These are phyloP conservation scores for Monodelphis domestica DNA, from an alignment of 2,797 vertebrate species.

Conservation along the genomic window DNA sequence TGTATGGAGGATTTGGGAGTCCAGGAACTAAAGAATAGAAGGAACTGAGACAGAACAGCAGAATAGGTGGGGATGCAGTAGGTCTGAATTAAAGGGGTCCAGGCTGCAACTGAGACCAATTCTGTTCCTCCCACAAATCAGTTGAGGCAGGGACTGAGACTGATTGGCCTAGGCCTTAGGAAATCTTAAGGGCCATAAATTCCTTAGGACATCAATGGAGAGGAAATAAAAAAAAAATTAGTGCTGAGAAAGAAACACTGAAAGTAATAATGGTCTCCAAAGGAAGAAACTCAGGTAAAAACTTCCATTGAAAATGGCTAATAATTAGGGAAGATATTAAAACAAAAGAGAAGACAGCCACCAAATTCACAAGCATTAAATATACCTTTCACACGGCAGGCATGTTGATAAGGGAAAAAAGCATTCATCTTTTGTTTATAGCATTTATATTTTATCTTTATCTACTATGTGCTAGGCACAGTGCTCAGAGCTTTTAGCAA, in stretches of 20 bases:
- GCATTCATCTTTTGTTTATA: too few relatives aligned
- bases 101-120: background rate
- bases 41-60: background rate
- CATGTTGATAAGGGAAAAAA: background rate
- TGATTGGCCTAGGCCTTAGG: background rate
- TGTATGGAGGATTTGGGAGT: background rate
- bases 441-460: background rate
- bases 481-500: background rate
- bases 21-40: background rate
- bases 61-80: background rate
- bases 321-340: background rate
- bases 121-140: background rate
- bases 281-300: background rate
- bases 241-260: background rate
- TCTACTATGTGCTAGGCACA: background rate
- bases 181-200: too few relatives aligned
- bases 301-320: background rate
- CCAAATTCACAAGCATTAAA: background rate
- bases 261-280: background rate
- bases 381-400: background rate
- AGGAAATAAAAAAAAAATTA: background rate
- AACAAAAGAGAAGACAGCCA: background rate
- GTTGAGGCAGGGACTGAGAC: background rate
- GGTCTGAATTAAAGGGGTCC: background rate
- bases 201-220: background rate